Percentiles rank a stretch among this genome's conserved stretches.
Conservation (phyloP, 2,888 invertebrate species). For the Corythucha ciliata region DNA sequence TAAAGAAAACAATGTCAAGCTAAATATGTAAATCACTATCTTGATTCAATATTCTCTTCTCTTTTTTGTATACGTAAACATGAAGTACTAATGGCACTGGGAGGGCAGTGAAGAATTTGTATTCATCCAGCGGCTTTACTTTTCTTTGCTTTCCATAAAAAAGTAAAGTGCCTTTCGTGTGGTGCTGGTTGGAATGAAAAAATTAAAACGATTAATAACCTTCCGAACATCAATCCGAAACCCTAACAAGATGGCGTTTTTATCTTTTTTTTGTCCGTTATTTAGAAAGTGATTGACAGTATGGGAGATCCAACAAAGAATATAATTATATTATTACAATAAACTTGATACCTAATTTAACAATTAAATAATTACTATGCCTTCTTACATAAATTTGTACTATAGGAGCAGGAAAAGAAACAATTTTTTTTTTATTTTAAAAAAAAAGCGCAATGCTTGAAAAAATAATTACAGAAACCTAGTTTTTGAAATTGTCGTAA, state of each 20-base stretch:
- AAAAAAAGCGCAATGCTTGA: no score
- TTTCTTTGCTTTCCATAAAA: neutral
- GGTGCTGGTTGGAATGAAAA: no score
- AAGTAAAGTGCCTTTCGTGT: neutral
- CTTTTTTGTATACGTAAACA: neutral
- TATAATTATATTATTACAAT: slow-evolving; percentile 23
- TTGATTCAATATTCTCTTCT: no score
- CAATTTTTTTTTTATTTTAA: neutral
- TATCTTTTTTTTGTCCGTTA: neutral
- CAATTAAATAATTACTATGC: slow-evolving; percentile 27
- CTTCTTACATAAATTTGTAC: slow-evolving; percentile 30
- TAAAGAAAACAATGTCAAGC: no score
- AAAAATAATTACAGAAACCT: no score
- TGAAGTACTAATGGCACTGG: slow-evolving; percentile 24
- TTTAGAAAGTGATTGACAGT: slow-evolving; percentile 23
- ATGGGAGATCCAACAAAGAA: slow-evolving; percentile 30
- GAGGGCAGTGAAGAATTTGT: slow-evolving; percentile 27
- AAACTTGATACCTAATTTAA: slow-evolving; percentile 29
- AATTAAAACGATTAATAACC: neutral
- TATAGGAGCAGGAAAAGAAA: slow-evolving; percentile 27
- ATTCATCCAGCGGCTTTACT: neutral
- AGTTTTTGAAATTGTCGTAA: no score
- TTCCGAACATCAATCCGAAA: neutral
- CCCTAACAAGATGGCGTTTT: no score
- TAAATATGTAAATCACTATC: no score